phyloP scores from a whole-genome alignment of 2,113 vertebrate species.

The Mirza zaza region DNA sequence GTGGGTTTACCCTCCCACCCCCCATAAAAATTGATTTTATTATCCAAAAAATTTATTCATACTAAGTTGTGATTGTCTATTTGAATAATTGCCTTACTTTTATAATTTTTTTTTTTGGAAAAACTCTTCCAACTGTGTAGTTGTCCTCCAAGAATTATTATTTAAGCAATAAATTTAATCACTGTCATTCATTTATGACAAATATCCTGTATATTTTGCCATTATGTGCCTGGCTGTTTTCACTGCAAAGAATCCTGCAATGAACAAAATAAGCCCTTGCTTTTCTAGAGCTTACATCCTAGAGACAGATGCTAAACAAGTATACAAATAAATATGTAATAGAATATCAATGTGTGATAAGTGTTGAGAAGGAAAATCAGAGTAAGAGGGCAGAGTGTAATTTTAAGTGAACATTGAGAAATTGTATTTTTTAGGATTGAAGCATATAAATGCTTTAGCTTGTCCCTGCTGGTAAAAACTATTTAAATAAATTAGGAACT shows the following conservation, averaged over 20 bases:
- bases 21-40: not conserved
- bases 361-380: not conserved
- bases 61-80: not conserved
- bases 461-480: not conserved
- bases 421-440: not conserved
- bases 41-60: not conserved
- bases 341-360: not conserved
- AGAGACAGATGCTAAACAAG: not conserved
- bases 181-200: not conserved
- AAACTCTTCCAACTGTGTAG: not conserved
- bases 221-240: slow-evolving; percentile 29
- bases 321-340: not conserved
- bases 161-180: slow-evolving; percentile 8
- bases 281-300: not conserved
- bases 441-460: not conserved
- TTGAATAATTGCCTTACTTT: not conserved
- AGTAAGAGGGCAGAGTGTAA: not conserved
- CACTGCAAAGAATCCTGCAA: not conserved
- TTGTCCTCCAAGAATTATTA: not conserved
- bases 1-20: too few species aligned
- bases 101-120: not conserved
- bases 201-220: too few species aligned
- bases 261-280: not conserved
- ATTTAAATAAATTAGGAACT: slow-evolving; percentile 43
- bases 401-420: slow-evolving; percentile 21